phyloP scores from a whole-genome alignment of 1,140 invertebrate species.

The Brachionus plicatilis region DNA sequence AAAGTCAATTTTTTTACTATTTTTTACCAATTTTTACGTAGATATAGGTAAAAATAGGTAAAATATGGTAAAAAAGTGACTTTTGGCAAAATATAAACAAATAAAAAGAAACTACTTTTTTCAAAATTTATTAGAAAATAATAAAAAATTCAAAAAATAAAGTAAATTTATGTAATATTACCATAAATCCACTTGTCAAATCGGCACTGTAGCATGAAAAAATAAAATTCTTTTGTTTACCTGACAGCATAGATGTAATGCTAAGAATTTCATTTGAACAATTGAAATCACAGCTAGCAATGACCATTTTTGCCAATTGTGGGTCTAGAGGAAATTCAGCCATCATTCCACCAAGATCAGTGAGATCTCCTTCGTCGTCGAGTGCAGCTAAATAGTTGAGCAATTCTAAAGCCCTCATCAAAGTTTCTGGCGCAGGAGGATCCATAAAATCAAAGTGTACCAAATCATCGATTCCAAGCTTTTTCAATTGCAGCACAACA shows the following conservation, averaged over 20 bases:
- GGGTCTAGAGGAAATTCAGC: constrained; percentile 98
- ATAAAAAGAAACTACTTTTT: too few relatives aligned
- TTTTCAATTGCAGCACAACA: constrained; percentile 95
- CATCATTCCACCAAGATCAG: constrained; percentile 74
- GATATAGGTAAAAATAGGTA: too few relatives aligned
- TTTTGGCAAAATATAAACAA: too few relatives aligned
- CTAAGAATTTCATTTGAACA: constrained; percentile 99
- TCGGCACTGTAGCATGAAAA: background rate
- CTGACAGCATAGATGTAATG: constrained; percentile 86
- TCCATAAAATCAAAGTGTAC: constrained; percentile 99
- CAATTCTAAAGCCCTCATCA: constrained; percentile 96
- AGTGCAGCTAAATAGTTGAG: constrained; percentile 92
- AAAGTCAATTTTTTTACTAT: too few relatives aligned
- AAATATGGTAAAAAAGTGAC: too few relatives aligned
- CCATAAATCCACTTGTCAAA: too few relatives aligned
- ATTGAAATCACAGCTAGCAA: constrained; percentile 87
- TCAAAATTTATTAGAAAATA: too few relatives aligned
- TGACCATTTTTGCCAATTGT: constrained; percentile 96
- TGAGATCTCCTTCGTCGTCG: constrained; percentile 73
- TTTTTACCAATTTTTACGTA: too few relatives aligned
- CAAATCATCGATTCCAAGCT: constrained; percentile 96
- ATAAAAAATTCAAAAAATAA: too few relatives aligned
- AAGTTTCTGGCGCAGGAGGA: constrained; percentile 97
- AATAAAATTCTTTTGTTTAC: constrained; percentile 50
- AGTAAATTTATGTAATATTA: too few relatives aligned